Percentiles rank a stretch among this genome's conserved stretches.
phyloP scores from a whole-genome alignment of 2,888 invertebrate species.

The Epinotia bilunana region DNA sequence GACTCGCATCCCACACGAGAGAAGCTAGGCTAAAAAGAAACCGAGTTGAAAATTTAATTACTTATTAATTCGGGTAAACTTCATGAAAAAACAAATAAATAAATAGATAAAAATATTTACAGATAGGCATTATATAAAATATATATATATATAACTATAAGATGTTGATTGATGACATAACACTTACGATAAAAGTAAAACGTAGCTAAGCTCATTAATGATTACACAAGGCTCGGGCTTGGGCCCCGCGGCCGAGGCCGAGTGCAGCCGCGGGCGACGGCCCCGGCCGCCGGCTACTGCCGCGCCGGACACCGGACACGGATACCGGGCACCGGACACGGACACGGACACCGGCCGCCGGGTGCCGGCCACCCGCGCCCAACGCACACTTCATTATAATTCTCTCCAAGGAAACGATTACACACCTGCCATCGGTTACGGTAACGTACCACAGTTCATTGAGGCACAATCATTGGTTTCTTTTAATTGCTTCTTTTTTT shows the following conservation, averaged over 20 bases:
- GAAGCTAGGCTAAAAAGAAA: slow-evolving; percentile 43
- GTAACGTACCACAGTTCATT: slow-evolving; percentile 85
- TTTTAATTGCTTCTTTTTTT: slow-evolving; percentile 80
- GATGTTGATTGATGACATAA: slow-evolving; percentile 84
- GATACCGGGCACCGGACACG: slow-evolving; percentile 67
- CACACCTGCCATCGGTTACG: slow-evolving; percentile 81
- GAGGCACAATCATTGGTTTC: slow-evolving; percentile 85
- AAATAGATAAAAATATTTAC: slow-evolving; percentile 83
- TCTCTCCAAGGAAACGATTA: slow-evolving; percentile 75
- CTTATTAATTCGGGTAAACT: slow-evolving; percentile 78
- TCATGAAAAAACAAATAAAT: slow-evolving; percentile 75
- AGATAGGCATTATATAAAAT: slow-evolving; percentile 68
- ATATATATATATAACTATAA: slow-evolving; percentile 63
- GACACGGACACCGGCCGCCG: slow-evolving; percentile 33
- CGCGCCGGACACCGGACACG: slow-evolving; percentile 45
- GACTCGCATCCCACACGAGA: slow-evolving; percentile 42
- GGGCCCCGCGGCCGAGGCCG: slow-evolving; percentile 70
- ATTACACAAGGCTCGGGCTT: slow-evolving; percentile 80
- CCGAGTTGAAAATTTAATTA: slow-evolving; percentile 48
- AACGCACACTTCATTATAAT: slow-evolving; percentile 74
- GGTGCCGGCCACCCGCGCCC: slow-evolving; percentile 50
- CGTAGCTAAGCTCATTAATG: slow-evolving; percentile 84
- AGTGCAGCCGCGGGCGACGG: slow-evolving; percentile 59
- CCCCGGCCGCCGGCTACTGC: slow-evolving; percentile 58
- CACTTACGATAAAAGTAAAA: slow-evolving; percentile 84